Evolutionary conservation across 2,797 vertebrate species (phyloP), one percentile per base, ranked within the genome.

Genomic region (Synanceia verrucosa): DNA sequence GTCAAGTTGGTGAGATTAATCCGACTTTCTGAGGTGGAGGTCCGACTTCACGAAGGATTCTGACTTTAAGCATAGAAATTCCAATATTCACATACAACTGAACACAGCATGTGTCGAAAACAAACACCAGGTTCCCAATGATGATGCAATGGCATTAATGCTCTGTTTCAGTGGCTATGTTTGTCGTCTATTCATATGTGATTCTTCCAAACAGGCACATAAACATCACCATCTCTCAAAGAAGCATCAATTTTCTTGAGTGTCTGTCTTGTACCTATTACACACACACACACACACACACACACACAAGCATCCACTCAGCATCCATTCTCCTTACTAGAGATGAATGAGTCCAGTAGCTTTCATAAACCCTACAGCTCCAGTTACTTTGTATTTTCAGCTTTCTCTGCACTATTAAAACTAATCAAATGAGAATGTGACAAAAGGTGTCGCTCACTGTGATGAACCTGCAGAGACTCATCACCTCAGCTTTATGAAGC

Each of bases 291-390:
- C 4, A 41, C 18, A 65, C 41, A 29, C 43, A 57, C 9, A 37
- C 21, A 51, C 19, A 43, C 16, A 66, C 23, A 64, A 37, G 18
- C 41, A 39, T 55, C 24, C 29, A 37, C 29, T 63, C 56, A 47
- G 8, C 18, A 23, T 44, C 28, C 13, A 55, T 74, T 70, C 65
- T 24, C 43, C 5, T 31, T 63, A 19, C 65, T 66, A 46, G 59
- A 39, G 44, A 74, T 37, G 19, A 73, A 67, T 33, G 9, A 51
- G 6, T 1, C 29, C 41, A 51, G 39, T 4, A 14, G 7, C 5
- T 34, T 73, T 62, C 57, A 61, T 41, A 56, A 60, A 14, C 33
- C 29, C 41, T 39, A 16, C 36, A 63, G 46, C 46, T 50, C 19
- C 43, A 29, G 4, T 28, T 14, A 16, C 21, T 44, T 23, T 19